Evolutionary conservation across 2,888 invertebrate genomes (phyloP).

Genomic region (Cataglyphis altisquamis): DNA sequence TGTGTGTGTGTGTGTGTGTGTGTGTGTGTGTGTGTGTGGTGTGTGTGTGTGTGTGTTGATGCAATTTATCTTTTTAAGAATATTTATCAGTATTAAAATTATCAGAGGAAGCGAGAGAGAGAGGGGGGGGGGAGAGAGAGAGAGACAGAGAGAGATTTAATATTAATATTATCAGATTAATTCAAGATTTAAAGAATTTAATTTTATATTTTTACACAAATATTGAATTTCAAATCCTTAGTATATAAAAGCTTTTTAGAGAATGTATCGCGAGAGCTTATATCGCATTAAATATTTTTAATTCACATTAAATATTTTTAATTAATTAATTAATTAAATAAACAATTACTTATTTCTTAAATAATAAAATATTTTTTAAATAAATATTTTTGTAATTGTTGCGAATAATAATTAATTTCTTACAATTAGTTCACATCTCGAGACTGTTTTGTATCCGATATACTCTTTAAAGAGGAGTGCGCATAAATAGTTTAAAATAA

Average conservation of each 20-base stretch:
- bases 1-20: no score
- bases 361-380: no score
- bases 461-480: neutral
- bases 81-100: conserved; percentile 10
- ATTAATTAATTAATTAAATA: no score
- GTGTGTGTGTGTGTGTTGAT: neutral
- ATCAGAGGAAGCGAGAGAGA: neutral
- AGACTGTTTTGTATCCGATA: neutral
- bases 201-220: neutral
- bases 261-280: neutral
- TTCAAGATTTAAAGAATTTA: neutral
- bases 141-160: neutral
- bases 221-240: neutral
- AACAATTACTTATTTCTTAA: no score
- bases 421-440: neutral
- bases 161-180: neutral
- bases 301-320: neutral
- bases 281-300: neutral
- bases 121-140: neutral
- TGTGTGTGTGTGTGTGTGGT: no score
- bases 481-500: conserved; percentile 18
- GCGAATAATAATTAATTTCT: neutral
- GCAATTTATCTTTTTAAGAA: neutral
- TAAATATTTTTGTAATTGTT: neutral
- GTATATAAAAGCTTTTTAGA: neutral